Base-by-base conservation (phyloP, 1,140 invertebrate species). In the Anoplophora glabripennis region DNA sequence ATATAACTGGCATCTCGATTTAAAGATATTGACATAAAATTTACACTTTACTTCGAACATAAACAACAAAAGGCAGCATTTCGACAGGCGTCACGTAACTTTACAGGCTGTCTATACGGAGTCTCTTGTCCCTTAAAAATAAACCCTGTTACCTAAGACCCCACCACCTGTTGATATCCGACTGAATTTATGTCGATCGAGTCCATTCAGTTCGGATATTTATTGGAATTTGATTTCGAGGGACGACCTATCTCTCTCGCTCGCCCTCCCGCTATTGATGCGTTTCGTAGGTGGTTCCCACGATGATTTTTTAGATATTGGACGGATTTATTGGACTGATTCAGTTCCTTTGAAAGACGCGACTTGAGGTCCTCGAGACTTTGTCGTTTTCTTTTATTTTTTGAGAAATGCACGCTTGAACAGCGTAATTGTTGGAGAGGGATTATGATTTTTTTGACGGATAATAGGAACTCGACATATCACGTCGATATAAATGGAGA, bases 181-280 rank as follows among this genome's bases (percentile, higher is more conserved):
- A 34, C 35, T 49, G 47, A 49, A 49, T 49, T 49, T 49, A 49
- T 36, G 47, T 49, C 47, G 34, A 49, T 49, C 17, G 47, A 34
- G 47, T 49, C 47, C 47, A 12, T 49, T 49, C 47, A 49, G n/a
- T 49, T 15, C n/a, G 44, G 47, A 49, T 49, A 49, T 49, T 49
- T 49, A 49, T 49, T 49, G 34, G 47, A 49, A 49, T 49, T 49
- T 49, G 47, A 49, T 49, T 49, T 49, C 35, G 33, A 37, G 21
- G 47, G n/a, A 21, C 9, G 35, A 12, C 34, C 35, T 18, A 34
- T 49, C 34, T 49, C 35, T 49, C 47, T 49, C 46, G 21, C n/a
- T 49, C n/a, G n/a, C 12, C 21, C 21, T 28, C 21, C 21, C 21
- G 21, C 21, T 28, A 28, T 28, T 3, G 21, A 28, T 34, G 28